Conservation (phyloP, 2,797 vertebrate species). For the Tamandua tetradactyla region DNA sequence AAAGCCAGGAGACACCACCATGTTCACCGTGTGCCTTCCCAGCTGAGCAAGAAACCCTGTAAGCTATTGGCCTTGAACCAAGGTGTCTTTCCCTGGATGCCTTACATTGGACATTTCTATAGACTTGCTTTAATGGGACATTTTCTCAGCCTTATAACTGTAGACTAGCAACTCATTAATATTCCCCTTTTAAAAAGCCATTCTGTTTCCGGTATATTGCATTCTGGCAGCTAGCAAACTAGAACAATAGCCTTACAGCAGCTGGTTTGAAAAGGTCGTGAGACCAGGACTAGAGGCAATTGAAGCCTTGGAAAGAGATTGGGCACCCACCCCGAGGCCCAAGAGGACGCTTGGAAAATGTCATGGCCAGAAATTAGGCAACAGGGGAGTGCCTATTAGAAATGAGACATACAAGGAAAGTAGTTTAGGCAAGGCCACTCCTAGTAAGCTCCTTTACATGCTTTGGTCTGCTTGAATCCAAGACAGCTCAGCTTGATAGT, state of each 20-base stretch:
- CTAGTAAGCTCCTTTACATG: neutral
- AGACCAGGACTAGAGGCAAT: neutral
- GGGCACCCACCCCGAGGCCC: neutral
- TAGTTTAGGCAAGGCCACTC: neutral
- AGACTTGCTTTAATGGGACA: too few species aligned
- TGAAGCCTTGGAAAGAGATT: neutral
- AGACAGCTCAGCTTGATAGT: neutral
- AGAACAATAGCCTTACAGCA: neutral
- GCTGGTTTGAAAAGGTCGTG: neutral
- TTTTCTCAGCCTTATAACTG: too few species aligned
- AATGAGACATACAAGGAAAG: neutral
- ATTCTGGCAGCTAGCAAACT: too few species aligned
- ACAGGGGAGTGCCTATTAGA: neutral
- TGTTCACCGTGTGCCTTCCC: too few species aligned
- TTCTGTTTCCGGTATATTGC: too few species aligned
- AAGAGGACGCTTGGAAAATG: neutral
- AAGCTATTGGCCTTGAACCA: too few species aligned
- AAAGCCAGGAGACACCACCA: too few species aligned
- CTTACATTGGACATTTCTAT: too few species aligned
- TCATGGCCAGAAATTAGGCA: neutral
- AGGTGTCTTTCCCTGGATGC: too few species aligned
- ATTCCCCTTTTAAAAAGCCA: too few species aligned
- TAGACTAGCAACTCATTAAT: too few species aligned
- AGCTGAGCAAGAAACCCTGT: too few species aligned
- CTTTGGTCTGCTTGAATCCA: neutral